Percentiles rank a stretch among this genome's conserved stretches.
Evolutionary conservation across 2,888 invertebrate genomes (phyloP).

Genomic region (Trachelus tabidus): DNA sequence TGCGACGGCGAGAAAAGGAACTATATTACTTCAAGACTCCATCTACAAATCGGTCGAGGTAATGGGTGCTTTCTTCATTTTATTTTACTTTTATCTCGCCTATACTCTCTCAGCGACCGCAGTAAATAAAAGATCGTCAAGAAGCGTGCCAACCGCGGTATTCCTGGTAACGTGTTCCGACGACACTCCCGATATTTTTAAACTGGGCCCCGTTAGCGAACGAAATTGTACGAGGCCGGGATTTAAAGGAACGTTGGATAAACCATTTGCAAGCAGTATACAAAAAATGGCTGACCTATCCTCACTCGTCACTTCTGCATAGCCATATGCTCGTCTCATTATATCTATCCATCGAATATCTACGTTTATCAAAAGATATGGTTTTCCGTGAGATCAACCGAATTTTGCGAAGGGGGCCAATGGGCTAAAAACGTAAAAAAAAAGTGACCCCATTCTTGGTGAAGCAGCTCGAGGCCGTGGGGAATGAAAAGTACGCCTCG

Average conservation of each 20-base stretch:
- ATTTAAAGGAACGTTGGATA: background rate
- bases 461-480: background rate
- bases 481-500: background rate
- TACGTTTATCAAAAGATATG: background rate
- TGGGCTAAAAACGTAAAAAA: background rate
- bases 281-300: background rate
- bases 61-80: background rate
- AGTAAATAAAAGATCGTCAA: background rate
- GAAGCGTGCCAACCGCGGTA: background rate
- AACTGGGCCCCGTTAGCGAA: background rate
- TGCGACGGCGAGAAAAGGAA: background rate
- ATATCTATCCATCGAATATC: background rate
- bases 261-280: background rate
- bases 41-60: background rate
- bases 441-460: background rate
- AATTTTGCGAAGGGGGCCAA: background rate
- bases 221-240: background rate
- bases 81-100: background rate
- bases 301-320: background rate
- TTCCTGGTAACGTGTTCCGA: background rate
- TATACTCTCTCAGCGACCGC: background rate
- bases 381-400: background rate
- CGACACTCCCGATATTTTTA: background rate
- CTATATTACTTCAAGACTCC: background rate
- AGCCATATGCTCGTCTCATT: background rate